Evolutionary conservation across 2,888 invertebrate species (phyloP).

Genomic region (Rhyacophila evoluta): DNA sequence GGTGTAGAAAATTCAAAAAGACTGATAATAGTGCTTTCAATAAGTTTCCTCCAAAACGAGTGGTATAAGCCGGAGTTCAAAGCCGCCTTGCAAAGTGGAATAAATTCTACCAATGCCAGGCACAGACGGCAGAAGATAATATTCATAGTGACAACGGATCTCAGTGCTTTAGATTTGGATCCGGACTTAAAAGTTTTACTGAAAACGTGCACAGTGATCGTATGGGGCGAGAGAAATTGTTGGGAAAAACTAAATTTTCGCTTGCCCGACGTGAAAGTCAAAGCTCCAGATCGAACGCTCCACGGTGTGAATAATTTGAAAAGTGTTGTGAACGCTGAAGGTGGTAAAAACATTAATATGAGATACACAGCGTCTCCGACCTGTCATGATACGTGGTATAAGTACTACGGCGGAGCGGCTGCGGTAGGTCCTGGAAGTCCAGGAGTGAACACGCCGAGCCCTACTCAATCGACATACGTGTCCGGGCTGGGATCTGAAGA

Average conservation of each 20-base stretch:
- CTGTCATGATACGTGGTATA: conserved; percentile 69
- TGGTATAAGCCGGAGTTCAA: conserved; percentile 87
- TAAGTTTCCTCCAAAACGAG: conserved; percentile 84
- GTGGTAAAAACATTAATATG: conserved; percentile 67
- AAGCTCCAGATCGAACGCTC: conserved; percentile 71
- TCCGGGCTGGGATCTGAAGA: conserved; percentile 74
- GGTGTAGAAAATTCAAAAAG: conserved; percentile 75
- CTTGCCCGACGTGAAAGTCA: conserved; percentile 81
- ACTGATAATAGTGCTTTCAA: conserved; percentile 84
- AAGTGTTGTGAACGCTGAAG: conserved; percentile 65
- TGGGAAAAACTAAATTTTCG: conserved; percentile 89
- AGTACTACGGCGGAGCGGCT: conserved; percentile 64
- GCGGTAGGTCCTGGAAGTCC: conserved; percentile 58
- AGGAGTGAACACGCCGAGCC: conserved; percentile 72
- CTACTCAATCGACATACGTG: conserved; percentile 75
- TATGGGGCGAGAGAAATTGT: conserved; percentile 87
- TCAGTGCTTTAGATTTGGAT: conserved; percentile 76
- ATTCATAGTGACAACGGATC: conserved; percentile 69
- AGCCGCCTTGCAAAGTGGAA: conserved; percentile 82
- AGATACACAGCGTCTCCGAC: conserved; percentile 69
- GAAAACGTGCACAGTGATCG: conserved; percentile 79
- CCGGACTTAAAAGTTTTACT: conserved; percentile 80
- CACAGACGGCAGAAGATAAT: conserved; percentile 73
- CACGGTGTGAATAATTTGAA: conserved; percentile 68
- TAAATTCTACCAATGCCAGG: conserved; percentile 74